A percentile compares a stretch with the other conserved stretches of the same genome.
Conservation (phyloP, 2,113 vertebrate genomes). For the Pungitius pungitius region DNA sequence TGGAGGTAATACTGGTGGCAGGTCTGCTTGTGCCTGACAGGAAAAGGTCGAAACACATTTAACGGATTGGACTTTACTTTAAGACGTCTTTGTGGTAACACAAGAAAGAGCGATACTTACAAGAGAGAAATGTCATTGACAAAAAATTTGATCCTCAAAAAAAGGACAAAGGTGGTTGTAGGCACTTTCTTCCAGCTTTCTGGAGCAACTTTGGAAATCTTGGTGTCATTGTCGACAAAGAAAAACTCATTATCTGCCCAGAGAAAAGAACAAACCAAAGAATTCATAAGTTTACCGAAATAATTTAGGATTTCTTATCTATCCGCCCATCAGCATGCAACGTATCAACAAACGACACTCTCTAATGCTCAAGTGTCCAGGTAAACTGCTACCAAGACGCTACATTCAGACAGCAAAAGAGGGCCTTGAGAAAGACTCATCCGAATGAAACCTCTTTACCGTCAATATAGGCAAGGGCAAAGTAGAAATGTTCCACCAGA, state of each 20-base stretch:
- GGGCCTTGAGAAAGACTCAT: neutral
- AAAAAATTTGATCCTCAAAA: slow-evolving; percentile 90
- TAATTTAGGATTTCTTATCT: neutral
- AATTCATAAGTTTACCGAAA: neutral
- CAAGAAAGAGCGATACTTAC: slow-evolving; percentile 78
- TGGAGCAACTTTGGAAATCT: slow-evolving; percentile 88
- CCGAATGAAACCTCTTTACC: slow-evolving; percentile 69
- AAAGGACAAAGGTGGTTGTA: slow-evolving; percentile 83
- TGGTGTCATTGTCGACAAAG: slow-evolving; percentile 88
- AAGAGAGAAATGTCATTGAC: slow-evolving; percentile 82
- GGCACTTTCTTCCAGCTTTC: slow-evolving; percentile 90
- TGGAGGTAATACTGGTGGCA: slow-evolving; percentile 92
- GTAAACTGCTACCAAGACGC: neutral
- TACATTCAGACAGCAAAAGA: neutral
- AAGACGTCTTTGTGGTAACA: neutral
- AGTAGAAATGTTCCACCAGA: slow-evolving; percentile 88
- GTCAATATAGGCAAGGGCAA: slow-evolving; percentile 88
- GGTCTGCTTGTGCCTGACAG: slow-evolving; percentile 83
- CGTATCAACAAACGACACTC: neutral
- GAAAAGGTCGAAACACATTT: neutral
- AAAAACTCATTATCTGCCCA: slow-evolving; percentile 89
- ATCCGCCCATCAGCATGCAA: neutral
- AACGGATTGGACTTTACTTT: fast-evolving
- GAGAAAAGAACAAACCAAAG: slow-evolving; percentile 2
- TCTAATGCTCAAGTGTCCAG: neutral